Conservation (phyloP, 2,888 invertebrate genomes). For the Drosophila koepferae region DNA sequence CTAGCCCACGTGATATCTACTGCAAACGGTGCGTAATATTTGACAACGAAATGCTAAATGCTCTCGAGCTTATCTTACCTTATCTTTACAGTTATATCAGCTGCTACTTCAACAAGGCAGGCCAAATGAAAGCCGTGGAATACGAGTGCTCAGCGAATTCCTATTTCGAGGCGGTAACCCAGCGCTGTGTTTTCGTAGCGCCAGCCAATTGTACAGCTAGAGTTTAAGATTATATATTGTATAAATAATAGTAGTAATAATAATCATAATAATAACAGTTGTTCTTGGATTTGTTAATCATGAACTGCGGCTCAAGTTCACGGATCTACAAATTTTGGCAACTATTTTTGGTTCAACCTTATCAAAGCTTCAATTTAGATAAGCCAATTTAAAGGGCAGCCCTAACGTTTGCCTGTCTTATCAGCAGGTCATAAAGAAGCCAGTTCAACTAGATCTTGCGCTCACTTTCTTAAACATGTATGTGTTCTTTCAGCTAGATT, state of each 20-base stretch:
- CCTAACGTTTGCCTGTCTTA: neutral
- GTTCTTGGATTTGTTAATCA: slow-evolving; percentile 53
- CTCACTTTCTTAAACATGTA: neutral
- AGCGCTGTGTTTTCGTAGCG: slow-evolving; percentile 63
- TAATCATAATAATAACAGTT: neutral
- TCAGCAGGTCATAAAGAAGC: slow-evolving; percentile 15
- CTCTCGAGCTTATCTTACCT: neutral
- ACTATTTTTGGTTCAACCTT: no score
- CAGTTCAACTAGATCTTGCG: neutral
- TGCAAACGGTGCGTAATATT: slow-evolving; percentile 70
- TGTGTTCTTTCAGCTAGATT: neutral
- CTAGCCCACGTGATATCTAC: slow-evolving; percentile 69
- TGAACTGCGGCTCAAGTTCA: slow-evolving; percentile 33
- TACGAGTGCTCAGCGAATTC: slow-evolving; percentile 58
- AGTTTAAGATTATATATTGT: slow-evolving; percentile 4
- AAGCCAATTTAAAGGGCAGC: slow-evolving; percentile 40
- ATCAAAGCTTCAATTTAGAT: slow-evolving; percentile 56
- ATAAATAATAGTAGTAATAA: neutral
- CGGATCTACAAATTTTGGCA: slow-evolving; percentile 42
- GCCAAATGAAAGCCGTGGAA: slow-evolving; percentile 59
- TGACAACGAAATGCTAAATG: neutral
- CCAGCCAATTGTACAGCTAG: slow-evolving; percentile 65
- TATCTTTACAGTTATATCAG: slow-evolving; percentile 74
- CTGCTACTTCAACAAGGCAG: slow-evolving; percentile 54
- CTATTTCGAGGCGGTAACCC: slow-evolving; percentile 61